Conservation (phyloP, 1,140 invertebrate species). For the Drosophila bocki region DNA sequence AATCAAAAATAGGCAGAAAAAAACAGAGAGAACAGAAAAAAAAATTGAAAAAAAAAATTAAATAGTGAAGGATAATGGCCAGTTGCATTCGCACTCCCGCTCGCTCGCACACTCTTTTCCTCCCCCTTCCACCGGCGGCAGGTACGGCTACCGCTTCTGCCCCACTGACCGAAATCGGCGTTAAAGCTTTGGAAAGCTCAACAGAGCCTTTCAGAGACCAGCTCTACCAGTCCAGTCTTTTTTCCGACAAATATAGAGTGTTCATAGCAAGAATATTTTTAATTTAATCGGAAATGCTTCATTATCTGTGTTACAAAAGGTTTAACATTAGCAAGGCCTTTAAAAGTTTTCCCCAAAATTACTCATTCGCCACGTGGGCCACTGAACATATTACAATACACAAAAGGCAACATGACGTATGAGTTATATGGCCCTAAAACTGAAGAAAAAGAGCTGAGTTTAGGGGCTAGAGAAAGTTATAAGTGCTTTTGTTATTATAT, state of each 20-base stretch:
- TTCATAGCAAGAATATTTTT: background rate
- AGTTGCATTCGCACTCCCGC: conserved; percentile 24
- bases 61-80: conserved; percentile 63
- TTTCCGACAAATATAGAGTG: background rate
- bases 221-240: conserved; percentile 3
- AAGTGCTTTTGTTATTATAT: too few species aligned
- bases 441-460: too few species aligned
- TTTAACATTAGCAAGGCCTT: background rate
- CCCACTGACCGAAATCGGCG: conserved; percentile 64
- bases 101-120: background rate
- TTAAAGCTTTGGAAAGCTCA: conserved; percentile 41
- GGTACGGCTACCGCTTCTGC: conserved; percentile 14
- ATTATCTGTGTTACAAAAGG: background rate
- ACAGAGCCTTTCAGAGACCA: conserved; percentile 22
- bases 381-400: background rate
- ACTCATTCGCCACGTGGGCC: conserved; percentile 24
- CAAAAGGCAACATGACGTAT: conserved; percentile 23
- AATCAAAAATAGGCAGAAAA: conserved; percentile 14
- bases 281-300: background rate
- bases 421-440: background rate
- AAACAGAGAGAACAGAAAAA: background rate
- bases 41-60: conserved; percentile 19
- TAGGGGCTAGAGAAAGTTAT: background rate
- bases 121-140: background rate
- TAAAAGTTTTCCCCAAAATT: conserved; percentile 2